A percentile compares a stretch with the other conserved stretches of the same genome.
Conservation (phyloP, 2,797 vertebrate genomes). For the Tolypeutes matacus region DNA sequence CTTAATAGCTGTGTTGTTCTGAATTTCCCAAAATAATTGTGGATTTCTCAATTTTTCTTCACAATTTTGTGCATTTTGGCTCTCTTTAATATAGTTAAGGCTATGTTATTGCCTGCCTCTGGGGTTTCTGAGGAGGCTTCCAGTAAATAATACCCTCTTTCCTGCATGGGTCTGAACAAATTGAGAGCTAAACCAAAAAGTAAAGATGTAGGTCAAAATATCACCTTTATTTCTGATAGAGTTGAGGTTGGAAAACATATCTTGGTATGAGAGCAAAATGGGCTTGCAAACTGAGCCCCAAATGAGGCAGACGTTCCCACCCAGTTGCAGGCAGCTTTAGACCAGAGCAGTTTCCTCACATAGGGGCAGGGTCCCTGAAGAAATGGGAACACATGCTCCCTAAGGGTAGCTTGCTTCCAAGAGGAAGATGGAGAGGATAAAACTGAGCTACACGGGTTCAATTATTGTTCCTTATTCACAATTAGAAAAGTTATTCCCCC, state of each 20-base stretch:
- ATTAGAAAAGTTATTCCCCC: too few species aligned
- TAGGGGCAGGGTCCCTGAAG: not conserved
- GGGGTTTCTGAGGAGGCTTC: not conserved
- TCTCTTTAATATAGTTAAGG: not conserved
- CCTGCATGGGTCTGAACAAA: not conserved
- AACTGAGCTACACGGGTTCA: not conserved
- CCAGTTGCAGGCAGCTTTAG: not conserved
- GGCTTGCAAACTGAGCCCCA: not conserved
- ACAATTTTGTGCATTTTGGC: not conserved
- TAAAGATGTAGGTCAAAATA: not conserved
- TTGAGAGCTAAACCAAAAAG: not conserved
- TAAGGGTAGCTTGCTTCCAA: not conserved
- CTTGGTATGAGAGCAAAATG: not conserved
- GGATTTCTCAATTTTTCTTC: conserved; percentile 15
- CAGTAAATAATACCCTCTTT: not conserved
- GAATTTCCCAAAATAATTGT: not conserved
- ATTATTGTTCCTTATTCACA: fast-evolving
- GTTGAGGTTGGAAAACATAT: not conserved
- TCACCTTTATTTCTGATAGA: not conserved
- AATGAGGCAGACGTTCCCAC: not conserved
- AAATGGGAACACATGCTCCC: not conserved
- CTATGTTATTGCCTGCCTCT: not conserved
- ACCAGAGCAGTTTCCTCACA: too few species aligned
- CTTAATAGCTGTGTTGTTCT: not conserved
- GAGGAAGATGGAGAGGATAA: not conserved